Evolutionary conservation across 2,113 vertebrate species (phyloP).

Genomic region (Cyprinodon brontotheroides): DNA sequence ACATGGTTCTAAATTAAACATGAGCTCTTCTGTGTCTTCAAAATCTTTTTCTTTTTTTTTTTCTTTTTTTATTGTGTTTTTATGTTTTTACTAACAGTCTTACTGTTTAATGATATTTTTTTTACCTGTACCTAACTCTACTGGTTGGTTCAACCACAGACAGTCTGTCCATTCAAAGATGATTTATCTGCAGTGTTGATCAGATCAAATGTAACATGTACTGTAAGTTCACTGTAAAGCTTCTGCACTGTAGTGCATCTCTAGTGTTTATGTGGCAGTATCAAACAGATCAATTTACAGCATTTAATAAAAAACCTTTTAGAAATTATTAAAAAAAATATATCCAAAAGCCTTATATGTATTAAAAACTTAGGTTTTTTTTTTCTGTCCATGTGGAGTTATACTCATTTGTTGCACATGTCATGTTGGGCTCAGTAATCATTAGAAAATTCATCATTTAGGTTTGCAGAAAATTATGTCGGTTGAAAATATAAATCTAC

Average conservation of each 20-base stretch:
- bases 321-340: background rate
- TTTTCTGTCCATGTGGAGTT: background rate
- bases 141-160: background rate
- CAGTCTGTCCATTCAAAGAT: constrained; percentile 17
- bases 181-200: background rate
- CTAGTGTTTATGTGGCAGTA: constrained; percentile 29
- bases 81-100: constrained; percentile 1
- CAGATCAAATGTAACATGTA: background rate
- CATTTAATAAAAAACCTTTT: background rate
- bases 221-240: constrained; percentile 5
- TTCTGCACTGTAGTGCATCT: constrained; percentile 22
- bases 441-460: background rate
- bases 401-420: no score
- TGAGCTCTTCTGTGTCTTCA: constrained; percentile 13
- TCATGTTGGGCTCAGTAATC: background rate
- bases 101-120: constrained; percentile 1
- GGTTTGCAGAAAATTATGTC: constrained; percentile 2
- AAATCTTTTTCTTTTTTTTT: constrained; percentile 30
- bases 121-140: background rate
- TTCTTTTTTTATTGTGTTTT: constrained; percentile 19
- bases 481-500: background rate
- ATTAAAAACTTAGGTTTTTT: background rate
- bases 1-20: background rate
- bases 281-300: background rate
- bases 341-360: constrained; percentile 15